Evolutionary conservation across 37 sponge, comb jelly and placozoan species (phyloP).

Genomic region (Eunapius fragilis): DNA sequence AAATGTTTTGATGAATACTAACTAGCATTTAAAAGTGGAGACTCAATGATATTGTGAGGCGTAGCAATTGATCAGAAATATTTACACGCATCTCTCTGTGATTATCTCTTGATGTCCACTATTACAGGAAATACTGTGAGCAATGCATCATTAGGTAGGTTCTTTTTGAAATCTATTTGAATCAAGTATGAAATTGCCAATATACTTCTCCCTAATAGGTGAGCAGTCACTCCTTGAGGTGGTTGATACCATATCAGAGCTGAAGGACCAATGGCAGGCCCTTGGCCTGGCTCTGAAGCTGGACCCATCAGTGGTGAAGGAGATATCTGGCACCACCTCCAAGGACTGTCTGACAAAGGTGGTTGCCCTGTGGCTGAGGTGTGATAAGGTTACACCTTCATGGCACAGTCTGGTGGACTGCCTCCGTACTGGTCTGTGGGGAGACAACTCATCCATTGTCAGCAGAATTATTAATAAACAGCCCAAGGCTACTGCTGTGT

Average conservation of each 20-base stretch:
- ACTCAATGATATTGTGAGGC: no score
- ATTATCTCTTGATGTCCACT: no score
- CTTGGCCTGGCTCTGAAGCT: neutral
- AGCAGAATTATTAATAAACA: neutral
- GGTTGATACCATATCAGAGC: neutral
- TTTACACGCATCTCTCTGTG: no score
- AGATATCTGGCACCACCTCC: neutral
- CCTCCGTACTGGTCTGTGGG: neutral
- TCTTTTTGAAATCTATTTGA: neutral
- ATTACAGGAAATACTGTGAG: neutral
- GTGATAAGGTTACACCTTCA: neutral
- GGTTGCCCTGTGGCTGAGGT: neutral
- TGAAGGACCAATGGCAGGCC: neutral
- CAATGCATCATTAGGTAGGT: neutral
- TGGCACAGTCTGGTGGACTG: neutral
- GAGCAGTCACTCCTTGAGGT: neutral
- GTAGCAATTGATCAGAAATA: no score
- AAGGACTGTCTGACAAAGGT: neutral
- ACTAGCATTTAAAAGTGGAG: no score
- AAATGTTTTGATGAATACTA: no score
- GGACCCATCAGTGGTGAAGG: neutral
- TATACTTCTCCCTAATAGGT: neutral
- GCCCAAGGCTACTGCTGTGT: no score
- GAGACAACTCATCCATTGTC: neutral
- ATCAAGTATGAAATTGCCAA: neutral